Percentiles rank a stretch among this genome's conserved stretches.
phyloP scores from a whole-genome alignment of 2,888 invertebrate species.

The Endomychus coccineus region DNA sequence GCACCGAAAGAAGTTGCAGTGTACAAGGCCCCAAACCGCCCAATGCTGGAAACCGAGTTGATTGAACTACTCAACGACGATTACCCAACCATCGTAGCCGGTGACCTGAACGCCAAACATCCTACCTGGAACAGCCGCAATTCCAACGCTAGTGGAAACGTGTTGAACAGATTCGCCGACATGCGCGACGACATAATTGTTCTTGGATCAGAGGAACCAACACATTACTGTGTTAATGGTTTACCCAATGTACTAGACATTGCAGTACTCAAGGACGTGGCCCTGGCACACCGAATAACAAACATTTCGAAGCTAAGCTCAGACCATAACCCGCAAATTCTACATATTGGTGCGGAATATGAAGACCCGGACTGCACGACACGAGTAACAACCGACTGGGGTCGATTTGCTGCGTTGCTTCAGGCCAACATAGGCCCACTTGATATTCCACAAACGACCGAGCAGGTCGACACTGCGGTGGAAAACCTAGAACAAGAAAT shows the following conservation, averaged over 20 bases:
- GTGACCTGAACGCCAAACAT: constrained; percentile 3
- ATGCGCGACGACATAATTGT: not conserved
- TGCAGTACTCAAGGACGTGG: not conserved
- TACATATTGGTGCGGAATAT: not conserved
- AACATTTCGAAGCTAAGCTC: not conserved
- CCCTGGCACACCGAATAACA: not conserved
- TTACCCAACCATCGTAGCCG: not conserved
- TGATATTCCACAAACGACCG: too few species aligned
- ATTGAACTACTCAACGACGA: not conserved
- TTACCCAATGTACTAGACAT: constrained; percentile 1
- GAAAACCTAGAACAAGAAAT: not conserved
- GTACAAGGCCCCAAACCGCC: not conserved
- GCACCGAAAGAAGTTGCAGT: not conserved
- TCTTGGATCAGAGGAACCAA: not conserved
- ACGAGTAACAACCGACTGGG: not conserved
- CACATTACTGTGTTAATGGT: not conserved
- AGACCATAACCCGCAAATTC: not conserved
- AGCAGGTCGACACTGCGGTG: not conserved
- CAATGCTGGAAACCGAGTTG: not conserved
- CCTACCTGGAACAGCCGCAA: not conserved
- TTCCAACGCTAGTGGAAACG: not conserved
- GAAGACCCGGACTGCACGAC: not conserved
- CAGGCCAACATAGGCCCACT: too few species aligned
- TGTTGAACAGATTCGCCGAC: not conserved
- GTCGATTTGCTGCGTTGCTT: not conserved